Conservation (phyloP, 2,888 invertebrate species). For the Didymodactylos carnosus region DNA sequence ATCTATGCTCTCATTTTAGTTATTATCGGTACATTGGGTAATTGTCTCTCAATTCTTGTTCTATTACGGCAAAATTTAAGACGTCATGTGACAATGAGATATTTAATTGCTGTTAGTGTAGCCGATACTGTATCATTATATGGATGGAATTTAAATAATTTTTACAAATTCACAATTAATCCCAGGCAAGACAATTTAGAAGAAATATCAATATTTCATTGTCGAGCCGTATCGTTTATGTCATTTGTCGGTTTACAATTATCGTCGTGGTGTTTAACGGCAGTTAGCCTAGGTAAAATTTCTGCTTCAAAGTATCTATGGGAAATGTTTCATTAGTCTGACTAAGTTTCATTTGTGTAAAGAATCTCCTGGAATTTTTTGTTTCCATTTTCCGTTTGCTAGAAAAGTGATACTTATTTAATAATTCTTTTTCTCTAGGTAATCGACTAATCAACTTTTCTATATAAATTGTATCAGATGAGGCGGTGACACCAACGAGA, state of each 20-base stretch:
- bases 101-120: slow-evolving; percentile 2
- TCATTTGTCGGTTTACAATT: slow-evolving; percentile 7
- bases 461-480: no score
- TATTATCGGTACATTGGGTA: slow-evolving; percentile 1
- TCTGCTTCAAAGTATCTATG: no score
- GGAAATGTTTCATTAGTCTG: no score
- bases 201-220: slow-evolving; percentile 7
- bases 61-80: slow-evolving; percentile 1
- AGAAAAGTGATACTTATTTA: no score
- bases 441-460: no score
- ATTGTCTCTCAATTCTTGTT: slow-evolving; percentile 2
- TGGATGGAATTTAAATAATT: slow-evolving; percentile 14
- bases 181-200: not conserved
- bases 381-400: no score
- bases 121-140: slow-evolving; percentile 3
- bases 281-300: slow-evolving; percentile 3
- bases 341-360: no score
- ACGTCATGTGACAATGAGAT: slow-evolving; percentile 6
- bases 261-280: slow-evolving; percentile 3
- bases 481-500: no score
- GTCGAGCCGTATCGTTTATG: slow-evolving; percentile 5
- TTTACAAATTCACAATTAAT: slow-evolving; percentile 11
- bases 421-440: no score
- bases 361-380: no score
- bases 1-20: not conserved